phyloP scores from a whole-genome alignment of 2,113 vertebrate species.

The Hydrolagus affinis region DNA sequence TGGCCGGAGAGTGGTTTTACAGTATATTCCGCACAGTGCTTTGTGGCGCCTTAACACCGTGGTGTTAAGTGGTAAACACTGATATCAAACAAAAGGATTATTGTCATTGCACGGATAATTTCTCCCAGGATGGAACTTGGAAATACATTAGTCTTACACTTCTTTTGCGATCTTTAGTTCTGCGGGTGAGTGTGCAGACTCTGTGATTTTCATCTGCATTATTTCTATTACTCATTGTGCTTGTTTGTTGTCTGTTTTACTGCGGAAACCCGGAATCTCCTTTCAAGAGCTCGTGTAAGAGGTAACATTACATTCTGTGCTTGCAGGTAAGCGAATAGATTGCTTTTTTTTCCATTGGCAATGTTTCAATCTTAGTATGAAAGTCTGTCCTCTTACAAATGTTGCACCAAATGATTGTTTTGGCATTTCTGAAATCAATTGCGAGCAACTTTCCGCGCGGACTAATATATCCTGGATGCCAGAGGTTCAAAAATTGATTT shows the following conservation, averaged over 20 bases:
- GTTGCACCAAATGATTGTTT: background rate
- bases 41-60: too few relatives aligned
- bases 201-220: background rate
- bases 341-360: constrained; percentile 1
- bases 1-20: too few relatives aligned
- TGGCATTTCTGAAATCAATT: constrained; percentile 11
- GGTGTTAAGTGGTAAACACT: too few relatives aligned
- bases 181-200: too few relatives aligned
- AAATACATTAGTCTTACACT: too few relatives aligned
- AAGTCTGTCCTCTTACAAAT: background rate
- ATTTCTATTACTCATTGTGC: background rate
- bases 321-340: background rate
- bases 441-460: background rate
- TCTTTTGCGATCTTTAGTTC: too few relatives aligned
- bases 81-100: too few relatives aligned
- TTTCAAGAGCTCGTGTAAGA: background rate
- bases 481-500: too few relatives aligned
- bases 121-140: too few relatives aligned
- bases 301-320: background rate
- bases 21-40: too few relatives aligned
- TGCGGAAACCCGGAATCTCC: background rate
- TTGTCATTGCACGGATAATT: too few relatives aligned
- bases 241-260: constrained; percentile 12
- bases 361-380: background rate
- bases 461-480: too few relatives aligned